Evolutionary conservation across 2,113 vertebrate genomes (phyloP), one percentile per base, ranked within the genome.

Genomic region (Bufo bufo): DNA sequence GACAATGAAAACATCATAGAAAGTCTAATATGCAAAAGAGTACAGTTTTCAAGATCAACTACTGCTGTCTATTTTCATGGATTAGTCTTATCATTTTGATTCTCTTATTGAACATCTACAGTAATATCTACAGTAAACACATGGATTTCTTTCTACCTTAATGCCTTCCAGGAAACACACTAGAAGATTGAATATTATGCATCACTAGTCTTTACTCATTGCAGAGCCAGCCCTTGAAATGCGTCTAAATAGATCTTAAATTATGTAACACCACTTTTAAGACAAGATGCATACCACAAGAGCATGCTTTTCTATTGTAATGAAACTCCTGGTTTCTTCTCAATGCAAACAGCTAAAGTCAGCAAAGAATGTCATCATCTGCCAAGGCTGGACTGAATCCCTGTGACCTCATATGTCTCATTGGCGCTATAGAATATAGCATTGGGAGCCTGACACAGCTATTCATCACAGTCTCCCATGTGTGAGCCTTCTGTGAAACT

Each of bases 191-290:
- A 65, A 89, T 89, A 78, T 84, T 84, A 45, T 84, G 47, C 87
- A 63, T 89, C 87, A 65, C 12, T 63, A 50, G 47, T 82, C 82
- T 89, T 84, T 49, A 50, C 23, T 75, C 71, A 61, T 54, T 78
- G 82, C 74, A 77, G 81, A 69, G 63, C 75, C 81, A 88, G 87
- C n/a, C 71, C 71, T 84, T 69, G 72, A 89, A 84, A 89, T 83
- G 56, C 20, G 69, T 78, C 75, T 89, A 84, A 77, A 82, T 72
- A 82, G 54, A 88, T 74, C 80, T 83, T 82, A 83, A 82, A 88
- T 84, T 83, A 89, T 89, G 82, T 84, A 89, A 78, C 72, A 84
- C 82, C 82, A 78, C 81, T 84, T 69, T 89, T 69, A 89, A 77
- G 10, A 84, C 81, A 89, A 52, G 47, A 66, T 33, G 66, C 59